Evolutionary conservation across 2,113 vertebrate species (phyloP).

Genomic region (Piliocolobus tephrosceles): DNA sequence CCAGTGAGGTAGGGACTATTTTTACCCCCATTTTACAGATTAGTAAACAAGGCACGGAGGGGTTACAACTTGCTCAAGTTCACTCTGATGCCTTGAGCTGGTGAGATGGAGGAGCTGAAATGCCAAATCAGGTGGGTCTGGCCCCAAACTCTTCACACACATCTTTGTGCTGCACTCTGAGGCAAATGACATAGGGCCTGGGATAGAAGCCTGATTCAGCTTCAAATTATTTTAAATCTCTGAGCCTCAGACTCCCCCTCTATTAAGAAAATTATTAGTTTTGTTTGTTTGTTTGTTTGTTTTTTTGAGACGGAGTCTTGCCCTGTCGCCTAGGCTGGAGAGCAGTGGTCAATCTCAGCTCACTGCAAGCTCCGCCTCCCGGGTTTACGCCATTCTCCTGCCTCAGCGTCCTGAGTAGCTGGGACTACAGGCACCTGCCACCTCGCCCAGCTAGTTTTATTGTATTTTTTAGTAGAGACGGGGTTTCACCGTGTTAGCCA

Average conservation of each 20-base stretch:
- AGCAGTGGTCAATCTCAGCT: too few relatives aligned
- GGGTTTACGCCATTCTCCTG: too few relatives aligned
- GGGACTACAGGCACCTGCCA: too few relatives aligned
- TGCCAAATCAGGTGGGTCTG: not conserved
- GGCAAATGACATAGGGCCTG: not conserved
- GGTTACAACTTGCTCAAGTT: not conserved
- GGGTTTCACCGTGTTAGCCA: too few relatives aligned
- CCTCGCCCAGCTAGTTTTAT: too few relatives aligned
- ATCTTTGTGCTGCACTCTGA: fast-evolving
- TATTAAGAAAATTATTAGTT: not conserved
- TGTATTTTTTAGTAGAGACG: too few relatives aligned
- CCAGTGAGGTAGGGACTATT: not conserved
- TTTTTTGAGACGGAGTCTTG: too few relatives aligned
- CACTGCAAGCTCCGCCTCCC: too few relatives aligned
- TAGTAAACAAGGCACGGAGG: not conserved
- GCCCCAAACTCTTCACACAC: not conserved
- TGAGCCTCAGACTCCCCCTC: not conserved
- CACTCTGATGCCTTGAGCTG: not conserved
- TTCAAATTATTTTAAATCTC: not conserved
- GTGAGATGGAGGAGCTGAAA: not conserved
- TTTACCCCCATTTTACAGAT: not conserved
- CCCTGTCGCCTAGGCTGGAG: too few relatives aligned
- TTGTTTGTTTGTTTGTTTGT: too few relatives aligned
- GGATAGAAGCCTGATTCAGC: not conserved
- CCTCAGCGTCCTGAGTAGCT: too few relatives aligned